Conservation (phyloP, 2,888 invertebrate species). For the Pheosia gnoma region DNA sequence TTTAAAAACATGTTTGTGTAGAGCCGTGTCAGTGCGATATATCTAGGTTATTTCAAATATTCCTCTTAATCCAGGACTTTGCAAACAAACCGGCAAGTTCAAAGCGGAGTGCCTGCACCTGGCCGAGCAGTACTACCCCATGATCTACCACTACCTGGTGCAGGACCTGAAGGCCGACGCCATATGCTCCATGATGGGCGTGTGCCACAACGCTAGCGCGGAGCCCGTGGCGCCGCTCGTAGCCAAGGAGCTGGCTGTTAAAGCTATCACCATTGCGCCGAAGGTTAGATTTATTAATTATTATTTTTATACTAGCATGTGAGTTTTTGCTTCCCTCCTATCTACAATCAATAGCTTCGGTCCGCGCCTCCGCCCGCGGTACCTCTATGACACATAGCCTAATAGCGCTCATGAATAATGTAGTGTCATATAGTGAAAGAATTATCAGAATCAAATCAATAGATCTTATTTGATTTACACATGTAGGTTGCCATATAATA, state of each 20-base stretch:
- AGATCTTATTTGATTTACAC: too few species aligned
- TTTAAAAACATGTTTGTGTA: too few species aligned
- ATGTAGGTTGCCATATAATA: too few species aligned
- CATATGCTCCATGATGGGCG: slow-evolving; percentile 88
- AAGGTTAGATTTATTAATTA: slow-evolving; percentile 11
- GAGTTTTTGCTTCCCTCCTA: too few species aligned
- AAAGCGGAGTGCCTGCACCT: slow-evolving; percentile 89
- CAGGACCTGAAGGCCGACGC: slow-evolving; percentile 87
- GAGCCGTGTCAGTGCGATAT: too few species aligned
- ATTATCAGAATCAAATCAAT: too few species aligned
- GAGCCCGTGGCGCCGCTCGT: slow-evolving; percentile 86
- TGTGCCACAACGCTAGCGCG: slow-evolving; percentile 82
- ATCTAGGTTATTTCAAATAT: background rate
- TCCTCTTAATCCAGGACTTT: slow-evolving; percentile 81
- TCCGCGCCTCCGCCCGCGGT: too few species aligned
- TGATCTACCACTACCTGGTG: slow-evolving; percentile 88
- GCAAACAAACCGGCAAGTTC: slow-evolving; percentile 91
- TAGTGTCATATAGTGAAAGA: too few species aligned
- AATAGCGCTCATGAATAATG: too few species aligned
- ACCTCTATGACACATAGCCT: too few species aligned
- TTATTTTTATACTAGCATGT: too few species aligned
- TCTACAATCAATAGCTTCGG: too few species aligned
- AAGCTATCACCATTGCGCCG: slow-evolving; percentile 40
- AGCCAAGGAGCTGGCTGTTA: slow-evolving; percentile 73
- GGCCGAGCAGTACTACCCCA: slow-evolving; percentile 90